A percentile compares a stretch with the other conserved stretches of the same genome.
phyloP scores from a whole-genome alignment of 1,140 invertebrate species.

The Neotoxoptera formosana region DNA sequence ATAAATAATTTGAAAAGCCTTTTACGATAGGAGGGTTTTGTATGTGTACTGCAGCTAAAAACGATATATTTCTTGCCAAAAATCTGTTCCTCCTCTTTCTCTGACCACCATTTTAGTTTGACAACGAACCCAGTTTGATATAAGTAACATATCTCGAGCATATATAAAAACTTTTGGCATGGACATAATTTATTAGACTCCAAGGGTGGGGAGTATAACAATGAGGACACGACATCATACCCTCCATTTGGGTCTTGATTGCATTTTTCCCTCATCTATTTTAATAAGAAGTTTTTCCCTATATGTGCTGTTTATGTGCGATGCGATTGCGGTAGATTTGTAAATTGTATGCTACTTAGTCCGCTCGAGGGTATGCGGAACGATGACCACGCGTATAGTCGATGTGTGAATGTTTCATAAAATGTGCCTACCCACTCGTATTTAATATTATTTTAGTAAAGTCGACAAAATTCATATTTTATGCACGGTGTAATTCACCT shows the following conservation, averaged over 20 bases:
- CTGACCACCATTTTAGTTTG: slow-evolving; percentile 42
- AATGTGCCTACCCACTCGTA: neutral
- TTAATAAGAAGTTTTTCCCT: neutral
- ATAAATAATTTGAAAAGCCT: slow-evolving; percentile 57
- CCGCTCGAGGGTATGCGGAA: neutral
- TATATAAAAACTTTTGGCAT: slow-evolving; percentile 52
- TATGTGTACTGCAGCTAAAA: slow-evolving; percentile 51
- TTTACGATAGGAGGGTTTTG: slow-evolving; percentile 19
- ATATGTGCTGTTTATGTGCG: neutral
- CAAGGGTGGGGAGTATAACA: neutral
- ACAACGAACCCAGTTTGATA: slow-evolving; percentile 50
- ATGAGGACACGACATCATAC: slow-evolving; percentile 46
- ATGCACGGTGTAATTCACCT: neutral
- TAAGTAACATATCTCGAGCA: slow-evolving; percentile 51
- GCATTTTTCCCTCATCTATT: slow-evolving; percentile 34
- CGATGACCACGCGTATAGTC: neutral
- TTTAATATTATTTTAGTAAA: neutral
- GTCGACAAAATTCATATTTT: neutral
- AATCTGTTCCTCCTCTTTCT: slow-evolving; percentile 25
- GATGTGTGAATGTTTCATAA: neutral
- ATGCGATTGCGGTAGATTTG: neutral
- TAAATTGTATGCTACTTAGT: slow-evolving; percentile 19
- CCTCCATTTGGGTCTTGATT: slow-evolving; percentile 35
- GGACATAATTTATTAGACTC: slow-evolving; percentile 43
- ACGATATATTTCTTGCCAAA: slow-evolving; percentile 47